Conservation (phyloP, 2,113 vertebrate species). For the Apeltes quadracus region DNA sequence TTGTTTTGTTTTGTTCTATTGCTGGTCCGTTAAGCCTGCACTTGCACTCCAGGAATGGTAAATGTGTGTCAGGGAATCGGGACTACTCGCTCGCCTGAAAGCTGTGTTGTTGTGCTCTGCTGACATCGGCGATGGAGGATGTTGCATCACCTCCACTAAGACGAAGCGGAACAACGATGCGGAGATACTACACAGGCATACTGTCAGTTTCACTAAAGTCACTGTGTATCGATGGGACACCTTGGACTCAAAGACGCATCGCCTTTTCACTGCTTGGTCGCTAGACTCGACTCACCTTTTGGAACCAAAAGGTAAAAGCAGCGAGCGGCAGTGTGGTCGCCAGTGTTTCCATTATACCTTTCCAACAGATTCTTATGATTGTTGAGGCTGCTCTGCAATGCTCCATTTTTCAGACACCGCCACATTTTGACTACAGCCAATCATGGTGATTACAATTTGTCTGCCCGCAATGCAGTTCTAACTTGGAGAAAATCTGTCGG, state of each 20-base stretch:
- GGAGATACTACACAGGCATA: slow-evolving; percentile 1
- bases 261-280: not conserved
- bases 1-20: not conserved
- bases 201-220: slow-evolving; percentile 4
- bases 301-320: not conserved
- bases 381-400: not conserved
- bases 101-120: slow-evolving; percentile 31
- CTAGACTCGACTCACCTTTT: not conserved
- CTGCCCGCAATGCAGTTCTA: not conserved
- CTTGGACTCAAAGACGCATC: not conserved
- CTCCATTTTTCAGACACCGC: not conserved
- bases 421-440: slow-evolving; percentile 10
- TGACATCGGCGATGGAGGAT: slow-evolving; percentile 20
- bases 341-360: too few species aligned
- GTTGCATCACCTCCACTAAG: slow-evolving; percentile 13
- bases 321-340: too few species aligned
- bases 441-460: not conserved
- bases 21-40: not conserved
- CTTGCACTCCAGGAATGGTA: slow-evolving; percentile 2
- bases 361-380: too few species aligned
- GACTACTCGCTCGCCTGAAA: slow-evolving; percentile 9
- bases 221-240: too few species aligned
- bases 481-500: not conserved
- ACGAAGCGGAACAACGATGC: slow-evolving; percentile 26
- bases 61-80: slow-evolving; percentile 25